Evolutionary conservation across 1,140 invertebrate genomes (phyloP).

Genomic region (Orchesella cincta): DNA sequence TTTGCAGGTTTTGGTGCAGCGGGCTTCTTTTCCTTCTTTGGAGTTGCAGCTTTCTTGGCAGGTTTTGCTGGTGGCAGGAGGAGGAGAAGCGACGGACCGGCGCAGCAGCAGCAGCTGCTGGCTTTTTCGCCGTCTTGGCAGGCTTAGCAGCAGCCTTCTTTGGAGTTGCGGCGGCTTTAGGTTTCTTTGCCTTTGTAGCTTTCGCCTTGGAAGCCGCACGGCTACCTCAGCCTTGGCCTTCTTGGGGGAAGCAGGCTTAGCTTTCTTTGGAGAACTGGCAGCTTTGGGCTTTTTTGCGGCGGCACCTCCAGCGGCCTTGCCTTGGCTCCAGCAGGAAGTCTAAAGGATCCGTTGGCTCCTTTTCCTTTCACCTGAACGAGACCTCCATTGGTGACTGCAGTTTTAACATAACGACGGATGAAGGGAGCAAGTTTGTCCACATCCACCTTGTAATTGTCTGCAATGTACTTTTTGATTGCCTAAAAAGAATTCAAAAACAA

Average conservation of each 20-base stretch:
- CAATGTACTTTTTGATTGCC: conserved; percentile 53
- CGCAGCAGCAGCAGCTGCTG: not conserved
- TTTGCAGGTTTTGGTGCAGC: not conserved
- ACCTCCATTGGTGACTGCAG: conserved; percentile 45
- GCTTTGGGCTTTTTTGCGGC: conserved; percentile 3
- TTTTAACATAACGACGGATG: conserved; percentile 51
- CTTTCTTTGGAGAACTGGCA: not conserved
- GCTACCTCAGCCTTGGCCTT: not conserved
- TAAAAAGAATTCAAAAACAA: too few species aligned
- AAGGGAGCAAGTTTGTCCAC: conserved; percentile 42
- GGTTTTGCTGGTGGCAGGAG: not conserved
- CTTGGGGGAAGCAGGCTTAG: not conserved
- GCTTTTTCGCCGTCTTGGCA: not conserved
- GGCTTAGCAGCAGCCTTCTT: not conserved
- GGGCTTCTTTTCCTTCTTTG: not conserved
- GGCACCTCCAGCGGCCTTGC: not conserved
- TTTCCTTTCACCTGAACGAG: conserved; percentile 51
- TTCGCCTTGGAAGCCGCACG: not conserved
- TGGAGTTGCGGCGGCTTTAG: not conserved
- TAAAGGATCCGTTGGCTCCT: conserved; percentile 51
- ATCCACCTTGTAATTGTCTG: conserved; percentile 51
- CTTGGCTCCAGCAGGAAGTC: conserved; percentile 29
- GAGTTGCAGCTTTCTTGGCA: not conserved
- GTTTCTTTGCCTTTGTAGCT: not conserved
- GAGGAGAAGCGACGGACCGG: too few species aligned